phyloP scores from a whole-genome alignment of 2,888 invertebrate species.

The Trilocha varians region DNA sequence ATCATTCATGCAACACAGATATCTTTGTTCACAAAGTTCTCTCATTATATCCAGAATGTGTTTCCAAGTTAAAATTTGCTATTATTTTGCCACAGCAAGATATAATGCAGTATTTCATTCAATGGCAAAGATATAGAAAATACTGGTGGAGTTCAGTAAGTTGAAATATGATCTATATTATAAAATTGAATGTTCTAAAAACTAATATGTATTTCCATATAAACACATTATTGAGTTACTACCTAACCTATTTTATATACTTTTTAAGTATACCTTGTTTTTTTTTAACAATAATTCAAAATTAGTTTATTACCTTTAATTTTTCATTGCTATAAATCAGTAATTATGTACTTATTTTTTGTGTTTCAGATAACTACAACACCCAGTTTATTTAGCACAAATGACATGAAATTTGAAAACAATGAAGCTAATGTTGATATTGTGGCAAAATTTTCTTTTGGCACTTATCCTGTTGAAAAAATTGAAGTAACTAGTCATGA shows the following conservation, averaged over 20 bases:
- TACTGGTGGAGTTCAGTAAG: conserved; percentile 89
- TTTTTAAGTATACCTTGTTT: no score
- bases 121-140: conserved; percentile 83
- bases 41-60: conserved; percentile 18
- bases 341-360: conserved; percentile 2
- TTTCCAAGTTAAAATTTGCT: conserved; percentile 42
- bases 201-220: neutral
- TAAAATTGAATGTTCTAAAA: neutral
- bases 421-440: conserved; percentile 73
- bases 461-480: conserved; percentile 75
- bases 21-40: conserved; percentile 20
- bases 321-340: neutral
- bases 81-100: conserved; percentile 57
- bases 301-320: no score
- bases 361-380: conserved; percentile 75
- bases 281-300: no score
- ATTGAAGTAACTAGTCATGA: conserved; percentile 44
- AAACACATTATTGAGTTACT: no score
- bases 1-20: neutral
- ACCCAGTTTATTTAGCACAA: conserved; percentile 79
- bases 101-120: conserved; percentile 78
- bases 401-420: conserved; percentile 68
- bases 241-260: no score
- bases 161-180: conserved; percentile 10
- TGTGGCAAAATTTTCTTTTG: conserved; percentile 76